Evolutionary conservation across 2,113 vertebrate species (phyloP).

Genomic region (Heloderma charlesbogerti): DNA sequence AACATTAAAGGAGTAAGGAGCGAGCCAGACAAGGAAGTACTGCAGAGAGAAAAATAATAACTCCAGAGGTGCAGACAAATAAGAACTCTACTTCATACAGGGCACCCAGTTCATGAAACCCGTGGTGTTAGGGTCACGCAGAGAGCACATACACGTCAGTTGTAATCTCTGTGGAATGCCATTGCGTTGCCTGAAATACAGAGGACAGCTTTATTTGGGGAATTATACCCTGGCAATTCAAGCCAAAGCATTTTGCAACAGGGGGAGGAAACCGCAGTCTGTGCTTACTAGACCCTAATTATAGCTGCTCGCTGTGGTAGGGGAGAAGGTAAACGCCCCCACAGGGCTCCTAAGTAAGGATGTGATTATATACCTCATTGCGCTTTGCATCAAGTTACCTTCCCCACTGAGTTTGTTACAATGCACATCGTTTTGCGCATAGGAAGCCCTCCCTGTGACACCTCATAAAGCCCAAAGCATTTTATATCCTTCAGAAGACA

Average conservation of each 20-base stretch:
- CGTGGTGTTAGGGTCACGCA: not conserved
- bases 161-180: not conserved
- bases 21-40: not conserved
- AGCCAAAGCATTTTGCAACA: constrained; percentile 34
- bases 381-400: constrained; percentile 29
- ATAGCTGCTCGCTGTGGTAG: not conserved
- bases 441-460: not conserved
- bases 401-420: not conserved
- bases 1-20: not conserved
- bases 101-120: not conserved
- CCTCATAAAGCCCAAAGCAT: constrained; percentile 37
- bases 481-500: constrained; percentile 15
- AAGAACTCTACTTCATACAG: not conserved
- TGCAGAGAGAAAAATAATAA: not conserved
- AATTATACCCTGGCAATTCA: constrained; percentile 24
- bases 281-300: constrained; percentile 32
- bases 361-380: not conserved
- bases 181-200: constrained; percentile 29
- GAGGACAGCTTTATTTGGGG: constrained; percentile 63
- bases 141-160: accelerated
- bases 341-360: not conserved
- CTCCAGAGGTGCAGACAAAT: not conserved
- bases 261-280: constrained; percentile 16
- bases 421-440: constrained; percentile 5
- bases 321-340: constrained; percentile 28